These are phyloP conservation scores for Harpegnathos saltator DNA, from an alignment of 1,140 invertebrate genomes.

Conservation along the genomic window DNA sequence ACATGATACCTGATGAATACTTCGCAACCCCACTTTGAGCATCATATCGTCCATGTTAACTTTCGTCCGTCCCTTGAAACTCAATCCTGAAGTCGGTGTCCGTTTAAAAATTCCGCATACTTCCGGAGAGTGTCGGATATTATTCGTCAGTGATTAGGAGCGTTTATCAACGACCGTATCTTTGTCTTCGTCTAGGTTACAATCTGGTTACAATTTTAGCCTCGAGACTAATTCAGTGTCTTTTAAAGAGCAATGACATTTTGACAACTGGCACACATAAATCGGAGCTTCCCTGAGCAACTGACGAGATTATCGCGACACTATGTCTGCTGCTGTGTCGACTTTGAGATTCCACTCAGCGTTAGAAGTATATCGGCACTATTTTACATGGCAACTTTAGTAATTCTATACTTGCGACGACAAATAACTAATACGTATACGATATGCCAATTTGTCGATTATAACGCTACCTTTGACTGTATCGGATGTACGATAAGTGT, in stretches of 20 bases:
- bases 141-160: not conserved
- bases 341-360: not conserved
- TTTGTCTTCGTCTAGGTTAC: not conserved
- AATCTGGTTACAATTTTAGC: too few species aligned
- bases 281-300: not conserved
- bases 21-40: not conserved
- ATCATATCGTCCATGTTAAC: not conserved
- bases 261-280: not conserved
- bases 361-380: slow-evolving; percentile 5
- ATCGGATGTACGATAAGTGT: slow-evolving; percentile 24
- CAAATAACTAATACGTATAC: slow-evolving; percentile 45
- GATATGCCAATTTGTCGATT: slow-evolving; percentile 16
- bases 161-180: not conserved
- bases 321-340: not conserved
- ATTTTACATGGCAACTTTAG: not conserved
- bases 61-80: not conserved
- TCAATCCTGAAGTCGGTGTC: not conserved
- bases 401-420: not conserved
- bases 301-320: not conserved
- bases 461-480: slow-evolving; percentile 17
- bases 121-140: not conserved
- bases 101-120: not conserved
- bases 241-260: not conserved
- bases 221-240: not conserved
- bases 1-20: not conserved